A percentile compares a stretch with the other conserved stretches of the same genome.
Evolutionary conservation across 2,797 vertebrate species (phyloP).

Genomic region (Halcyon chelicuti): DNA sequence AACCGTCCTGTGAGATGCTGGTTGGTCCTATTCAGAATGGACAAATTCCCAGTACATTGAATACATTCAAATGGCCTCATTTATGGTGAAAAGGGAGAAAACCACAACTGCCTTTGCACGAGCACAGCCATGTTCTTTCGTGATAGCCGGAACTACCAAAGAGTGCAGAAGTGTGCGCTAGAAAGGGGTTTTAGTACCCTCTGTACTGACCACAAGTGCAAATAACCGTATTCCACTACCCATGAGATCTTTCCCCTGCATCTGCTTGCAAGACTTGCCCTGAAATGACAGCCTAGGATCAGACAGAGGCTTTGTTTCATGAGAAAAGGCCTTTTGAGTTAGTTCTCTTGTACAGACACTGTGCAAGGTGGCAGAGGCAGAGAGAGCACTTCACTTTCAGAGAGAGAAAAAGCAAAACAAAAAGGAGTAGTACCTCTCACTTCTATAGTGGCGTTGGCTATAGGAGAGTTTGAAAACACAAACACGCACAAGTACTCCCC

Average conservation of each 20-base stretch:
- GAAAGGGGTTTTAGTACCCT: not conserved
- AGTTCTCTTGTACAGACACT: fast-evolving
- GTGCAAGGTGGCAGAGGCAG: not conserved
- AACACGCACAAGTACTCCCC: constrained; percentile 98
- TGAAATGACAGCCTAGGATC: not conserved
- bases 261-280: not conserved
- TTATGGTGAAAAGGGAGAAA: not conserved
- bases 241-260: fast-evolving
- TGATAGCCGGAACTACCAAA: not conserved
- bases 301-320: fast-evolving
- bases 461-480: constrained; percentile 88
- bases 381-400: not conserved
- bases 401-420: not conserved
- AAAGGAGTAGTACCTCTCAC: constrained; percentile 89
- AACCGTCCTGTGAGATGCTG: not conserved
- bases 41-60: not conserved
- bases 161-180: fast-evolving
- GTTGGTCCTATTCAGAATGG: not conserved
- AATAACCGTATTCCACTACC: fast-evolving
- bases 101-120: not conserved
- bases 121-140: not conserved
- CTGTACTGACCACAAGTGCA: not conserved
- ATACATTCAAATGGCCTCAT: not conserved
- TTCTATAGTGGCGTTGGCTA: constrained; percentile 95
- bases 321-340: not conserved